Evolutionary conservation across 2,797 vertebrate genomes (phyloP).

Genomic region (Smutsia gigantea): DNA sequence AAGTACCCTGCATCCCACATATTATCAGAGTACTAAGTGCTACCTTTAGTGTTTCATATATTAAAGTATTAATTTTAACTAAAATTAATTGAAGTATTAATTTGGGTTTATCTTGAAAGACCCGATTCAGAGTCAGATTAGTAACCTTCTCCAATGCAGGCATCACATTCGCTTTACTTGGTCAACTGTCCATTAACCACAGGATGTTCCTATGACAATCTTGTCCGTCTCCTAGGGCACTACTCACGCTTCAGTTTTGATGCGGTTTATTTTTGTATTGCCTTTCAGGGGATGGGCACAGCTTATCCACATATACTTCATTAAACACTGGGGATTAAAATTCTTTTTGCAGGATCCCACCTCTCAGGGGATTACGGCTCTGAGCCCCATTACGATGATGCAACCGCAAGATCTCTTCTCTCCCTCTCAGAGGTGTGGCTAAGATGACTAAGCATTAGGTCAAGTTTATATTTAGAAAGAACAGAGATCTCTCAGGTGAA

Average conservation of each 20-base stretch:
- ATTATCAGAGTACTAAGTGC: background rate
- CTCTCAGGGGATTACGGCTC: background rate
- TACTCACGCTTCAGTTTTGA: background rate
- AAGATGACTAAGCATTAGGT: background rate
- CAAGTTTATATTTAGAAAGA: slow-evolving; percentile 44
- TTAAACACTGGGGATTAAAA: background rate
- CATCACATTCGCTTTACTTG: background rate
- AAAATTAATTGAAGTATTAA: background rate
- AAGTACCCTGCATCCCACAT: background rate
- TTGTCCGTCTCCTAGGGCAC: background rate
- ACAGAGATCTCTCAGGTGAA: background rate
- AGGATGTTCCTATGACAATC: background rate
- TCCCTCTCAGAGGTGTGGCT: background rate
- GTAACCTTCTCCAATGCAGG: background rate
- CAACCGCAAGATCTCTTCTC: background rate
- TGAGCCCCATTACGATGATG: background rate
- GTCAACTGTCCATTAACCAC: background rate
- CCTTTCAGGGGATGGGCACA: background rate
- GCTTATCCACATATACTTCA: background rate
- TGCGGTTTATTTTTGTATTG: background rate
- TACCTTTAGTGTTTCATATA: background rate
- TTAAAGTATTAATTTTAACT: background rate
- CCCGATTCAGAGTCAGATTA: background rate
- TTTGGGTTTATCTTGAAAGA: background rate
- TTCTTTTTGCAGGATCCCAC: background rate